These are phyloP conservation scores for Scopus umbretta DNA, from an alignment of 2,113 vertebrate species.

Conservation along the genomic window DNA sequence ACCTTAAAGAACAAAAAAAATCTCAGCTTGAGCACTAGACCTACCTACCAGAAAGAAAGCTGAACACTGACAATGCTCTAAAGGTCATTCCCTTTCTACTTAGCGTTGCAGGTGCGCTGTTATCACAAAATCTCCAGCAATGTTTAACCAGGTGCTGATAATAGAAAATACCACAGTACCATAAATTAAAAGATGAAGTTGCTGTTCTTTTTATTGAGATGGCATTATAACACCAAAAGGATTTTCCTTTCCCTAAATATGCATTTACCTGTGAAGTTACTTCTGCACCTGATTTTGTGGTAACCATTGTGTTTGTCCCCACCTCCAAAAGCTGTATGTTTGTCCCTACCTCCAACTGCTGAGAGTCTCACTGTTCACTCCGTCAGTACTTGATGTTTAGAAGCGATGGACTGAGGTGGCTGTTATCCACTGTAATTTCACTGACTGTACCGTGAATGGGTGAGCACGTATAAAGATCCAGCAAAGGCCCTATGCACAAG, in stretches of 20 bases:
- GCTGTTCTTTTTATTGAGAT: not conserved
- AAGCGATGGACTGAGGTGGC: not conserved
- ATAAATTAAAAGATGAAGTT: not conserved
- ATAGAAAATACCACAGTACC: not conserved
- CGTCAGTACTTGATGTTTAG: not conserved
- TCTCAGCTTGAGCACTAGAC: not conserved
- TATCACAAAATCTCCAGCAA: conserved; percentile 31
- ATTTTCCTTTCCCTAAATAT: not conserved
- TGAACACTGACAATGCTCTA: not conserved
- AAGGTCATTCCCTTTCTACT: conserved; percentile 19
- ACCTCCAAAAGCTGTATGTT: not conserved
- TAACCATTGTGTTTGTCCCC: not conserved
- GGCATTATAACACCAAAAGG: not conserved
- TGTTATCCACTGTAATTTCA: not conserved
- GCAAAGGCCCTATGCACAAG: not conserved
- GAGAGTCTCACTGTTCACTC: not conserved
- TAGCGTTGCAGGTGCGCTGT: not conserved
- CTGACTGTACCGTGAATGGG: not conserved
- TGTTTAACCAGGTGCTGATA: conserved; percentile 21
- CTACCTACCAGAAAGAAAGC: not conserved
- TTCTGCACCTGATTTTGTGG: not conserved
- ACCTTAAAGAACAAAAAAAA: not conserved
- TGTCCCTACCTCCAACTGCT: not conserved
- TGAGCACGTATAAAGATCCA: not conserved
- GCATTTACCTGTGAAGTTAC: not conserved